Evolutionary conservation across 2,113 vertebrate species (phyloP).

Genomic region (Corvus moneduloides): DNA sequence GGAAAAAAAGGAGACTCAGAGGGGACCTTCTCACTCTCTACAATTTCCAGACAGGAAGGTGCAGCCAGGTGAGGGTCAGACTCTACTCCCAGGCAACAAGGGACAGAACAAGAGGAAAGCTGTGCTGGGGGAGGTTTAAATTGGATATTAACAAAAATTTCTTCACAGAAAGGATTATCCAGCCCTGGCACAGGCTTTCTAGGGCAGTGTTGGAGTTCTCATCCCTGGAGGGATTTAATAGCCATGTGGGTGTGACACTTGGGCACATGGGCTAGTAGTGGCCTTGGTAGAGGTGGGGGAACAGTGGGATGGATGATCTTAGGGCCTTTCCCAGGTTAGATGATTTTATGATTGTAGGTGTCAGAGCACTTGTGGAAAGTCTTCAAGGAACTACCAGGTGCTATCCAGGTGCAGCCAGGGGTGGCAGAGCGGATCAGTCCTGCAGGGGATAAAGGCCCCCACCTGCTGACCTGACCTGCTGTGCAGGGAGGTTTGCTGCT

Average conservation of each 20-base stretch:
- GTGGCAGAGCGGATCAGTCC: rapidly evolving
- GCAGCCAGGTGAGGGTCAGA: rapidly evolving
- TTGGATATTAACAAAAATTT: not conserved
- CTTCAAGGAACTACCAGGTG: not conserved
- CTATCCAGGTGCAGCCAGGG: not conserved
- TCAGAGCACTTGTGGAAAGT: not conserved
- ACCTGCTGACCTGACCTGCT: not conserved
- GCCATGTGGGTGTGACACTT: not conserved
- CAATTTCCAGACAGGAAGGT: not conserved
- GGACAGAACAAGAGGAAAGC: not conserved
- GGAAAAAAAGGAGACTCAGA: not conserved
- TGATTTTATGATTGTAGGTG: no score
- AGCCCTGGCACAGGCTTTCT: not conserved
- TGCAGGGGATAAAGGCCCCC: not conserved
- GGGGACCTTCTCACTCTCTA: not conserved
- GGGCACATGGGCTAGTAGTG: not conserved
- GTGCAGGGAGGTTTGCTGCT: not conserved
- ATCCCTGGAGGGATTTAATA: not conserved
- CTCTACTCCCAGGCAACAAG: not conserved
- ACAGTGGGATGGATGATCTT: not conserved
- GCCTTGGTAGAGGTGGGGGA: not conserved
- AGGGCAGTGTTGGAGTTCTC: not conserved
- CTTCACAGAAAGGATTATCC: not conserved
- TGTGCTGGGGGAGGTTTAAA: not conserved
- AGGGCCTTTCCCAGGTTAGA: not conserved